Percentiles rank a stretch among this genome's conserved stretches.
Evolutionary conservation across 2,113 vertebrate species (phyloP).

Genomic region (Nycticebus coucang): DNA sequence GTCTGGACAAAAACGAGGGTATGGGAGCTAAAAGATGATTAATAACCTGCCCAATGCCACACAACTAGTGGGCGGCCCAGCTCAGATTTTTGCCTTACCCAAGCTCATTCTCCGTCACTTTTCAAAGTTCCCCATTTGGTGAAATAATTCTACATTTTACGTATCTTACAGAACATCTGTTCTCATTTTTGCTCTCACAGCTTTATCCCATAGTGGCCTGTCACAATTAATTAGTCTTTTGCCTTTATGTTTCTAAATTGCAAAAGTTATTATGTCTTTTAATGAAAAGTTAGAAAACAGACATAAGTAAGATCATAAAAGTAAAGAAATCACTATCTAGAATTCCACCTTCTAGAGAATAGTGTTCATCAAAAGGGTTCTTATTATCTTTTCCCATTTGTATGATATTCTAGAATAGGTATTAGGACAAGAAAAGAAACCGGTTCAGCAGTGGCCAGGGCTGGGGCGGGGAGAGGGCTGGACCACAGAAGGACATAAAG

Average conservation of each 20-base stretch:
- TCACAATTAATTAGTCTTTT: not conserved
- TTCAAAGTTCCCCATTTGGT: not conserved
- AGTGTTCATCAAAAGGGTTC: not conserved
- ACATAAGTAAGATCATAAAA: conserved; percentile 7
- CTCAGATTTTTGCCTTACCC: not conserved
- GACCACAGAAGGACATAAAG: not conserved
- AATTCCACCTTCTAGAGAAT: not conserved
- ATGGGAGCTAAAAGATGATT: not conserved
- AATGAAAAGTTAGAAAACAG: not conserved
- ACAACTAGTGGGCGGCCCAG: not conserved
- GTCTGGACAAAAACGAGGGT: not conserved
- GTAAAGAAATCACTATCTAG: not conserved
- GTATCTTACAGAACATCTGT: not conserved
- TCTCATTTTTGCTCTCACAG: not conserved
- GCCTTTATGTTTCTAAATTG: not conserved
- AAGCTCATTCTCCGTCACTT: not conserved
- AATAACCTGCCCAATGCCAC: not conserved
- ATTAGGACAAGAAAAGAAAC: not conserved
- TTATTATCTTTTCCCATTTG: not conserved
- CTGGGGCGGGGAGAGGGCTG: not conserved
- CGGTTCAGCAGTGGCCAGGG: too few species aligned
- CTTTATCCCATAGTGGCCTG: not conserved
- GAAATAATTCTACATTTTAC: not conserved
- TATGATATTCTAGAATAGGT: not conserved
- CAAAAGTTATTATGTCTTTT: not conserved